Base-by-base conservation (phyloP, 2,888 invertebrate species). In the Schizaphis graminum region DNA sequence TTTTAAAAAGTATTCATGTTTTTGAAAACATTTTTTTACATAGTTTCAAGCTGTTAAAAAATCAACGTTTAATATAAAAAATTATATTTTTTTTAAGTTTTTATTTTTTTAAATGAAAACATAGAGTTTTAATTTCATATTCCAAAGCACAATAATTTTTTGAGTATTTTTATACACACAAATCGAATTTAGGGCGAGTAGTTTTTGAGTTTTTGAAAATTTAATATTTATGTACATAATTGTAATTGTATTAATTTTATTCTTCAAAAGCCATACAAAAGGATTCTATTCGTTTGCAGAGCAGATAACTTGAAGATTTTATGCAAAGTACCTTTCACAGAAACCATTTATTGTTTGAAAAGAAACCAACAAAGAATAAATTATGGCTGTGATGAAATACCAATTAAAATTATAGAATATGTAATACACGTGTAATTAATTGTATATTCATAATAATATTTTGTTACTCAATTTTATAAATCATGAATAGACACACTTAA, bases 261-360 rank as follows among this genome's bases (percentile, higher is more conserved):
- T n/a, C 16, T 77, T 35, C 2, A 41, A 7, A 77, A 0, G 8
- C 35, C 77, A 41, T 24, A 77, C 5, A 8, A 77, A 35, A 77
- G 0, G 77, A 35, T 21, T 77, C 77, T 35, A 8, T 35, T 77
- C 8, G 8, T 35, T 16, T 77, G 21, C 35, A 3, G 8, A 77
- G 35, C 21, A 35, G 35, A 21, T 1, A 7, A 77, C 21, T 35
- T 41, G 77, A 77, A 35, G 77, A 21, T 77, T 2, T 77, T 77
- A 16, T 35, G 21, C 35, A 41, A 77, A 35, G 77, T 77, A 35
- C 35, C 2, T 21, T 21, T 7, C 77, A 77, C 21, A 77, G 35
- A 77, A 91, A 49, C 41, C 26, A 91, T 86, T 85, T 47, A 91
- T 77, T 41, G 77, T 77, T 77, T 77, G 44, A 88, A 88, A 88